These are phyloP conservation scores for Lepus americanus DNA, from an alignment of 2,113 vertebrate species.

Conservation along the genomic window DNA sequence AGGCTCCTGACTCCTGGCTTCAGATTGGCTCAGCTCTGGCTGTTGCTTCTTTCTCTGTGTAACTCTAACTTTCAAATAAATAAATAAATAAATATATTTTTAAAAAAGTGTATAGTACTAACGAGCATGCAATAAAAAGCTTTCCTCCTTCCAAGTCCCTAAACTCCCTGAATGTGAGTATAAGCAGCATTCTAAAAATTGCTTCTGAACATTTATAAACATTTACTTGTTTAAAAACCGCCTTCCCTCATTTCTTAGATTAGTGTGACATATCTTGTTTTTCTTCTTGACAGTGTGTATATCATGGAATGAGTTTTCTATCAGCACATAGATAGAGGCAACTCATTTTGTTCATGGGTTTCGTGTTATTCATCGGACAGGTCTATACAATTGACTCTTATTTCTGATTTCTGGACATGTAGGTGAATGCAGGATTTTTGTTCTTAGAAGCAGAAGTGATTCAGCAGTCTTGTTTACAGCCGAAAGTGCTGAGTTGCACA, in stretches of 20 bases:
- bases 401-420: not conserved
- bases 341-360: slow-evolving; percentile 7
- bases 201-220: not conserved
- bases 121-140: not conserved
- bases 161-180: not conserved
- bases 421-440: slow-evolving; percentile 45
- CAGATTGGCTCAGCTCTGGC: no score
- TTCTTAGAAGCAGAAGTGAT: not conserved
- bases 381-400: not conserved
- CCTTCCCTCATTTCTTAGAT: not conserved
- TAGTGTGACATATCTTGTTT: not conserved
- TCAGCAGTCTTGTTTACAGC: not conserved
- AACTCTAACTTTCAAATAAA: not conserved
- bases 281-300: not conserved
- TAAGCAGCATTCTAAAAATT: slow-evolving; percentile 15
- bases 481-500: not conserved
- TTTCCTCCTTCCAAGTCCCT: not conserved
- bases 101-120: not conserved
- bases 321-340: not conserved
- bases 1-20: no score
- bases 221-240: not conserved
- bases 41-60: no score
- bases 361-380: not conserved
- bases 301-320: not conserved
- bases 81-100: not conserved